A percentile compares a stretch with the other conserved stretches of the same genome.
Evolutionary conservation across 2,888 invertebrate genomes (phyloP).

Genomic region (Ormyrus rosae): DNA sequence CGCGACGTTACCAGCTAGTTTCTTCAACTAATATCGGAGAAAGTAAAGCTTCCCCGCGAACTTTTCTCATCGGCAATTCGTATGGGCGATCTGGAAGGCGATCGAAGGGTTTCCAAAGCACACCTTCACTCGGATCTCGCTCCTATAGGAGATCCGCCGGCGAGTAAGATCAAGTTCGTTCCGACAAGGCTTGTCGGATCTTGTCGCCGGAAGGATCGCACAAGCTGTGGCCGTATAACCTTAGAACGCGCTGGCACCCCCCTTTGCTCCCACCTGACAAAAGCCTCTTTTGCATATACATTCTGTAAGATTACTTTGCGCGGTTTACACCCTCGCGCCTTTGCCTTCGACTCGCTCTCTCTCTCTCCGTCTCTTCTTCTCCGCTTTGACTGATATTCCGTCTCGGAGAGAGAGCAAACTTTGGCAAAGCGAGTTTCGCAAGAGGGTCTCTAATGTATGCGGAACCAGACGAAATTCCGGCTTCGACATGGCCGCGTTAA

Average conservation of each 20-base stretch:
- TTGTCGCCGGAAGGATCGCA: conserved; percentile 68
- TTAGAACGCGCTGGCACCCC: conserved; percentile 27
- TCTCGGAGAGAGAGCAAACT: conserved; percentile 65
- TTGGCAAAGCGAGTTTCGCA: conserved; percentile 58
- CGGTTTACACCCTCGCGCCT: conserved; percentile 69
- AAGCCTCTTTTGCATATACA: conserved; percentile 76
- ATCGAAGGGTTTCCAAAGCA: conserved; percentile 6
- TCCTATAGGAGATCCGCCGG: neutral
- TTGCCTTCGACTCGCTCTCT: conserved; percentile 56
- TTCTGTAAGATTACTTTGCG: conserved; percentile 76
- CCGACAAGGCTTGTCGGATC: conserved; percentile 69
- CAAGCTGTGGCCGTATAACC: conserved; percentile 71
- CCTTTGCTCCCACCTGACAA: conserved; percentile 56
- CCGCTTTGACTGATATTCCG: conserved; percentile 56
- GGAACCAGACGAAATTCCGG: conserved; percentile 72
- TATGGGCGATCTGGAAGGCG: neutral
- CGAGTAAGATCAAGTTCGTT: conserved; percentile 45
- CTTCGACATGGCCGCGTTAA: conserved; percentile 65
- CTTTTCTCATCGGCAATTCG: neutral
- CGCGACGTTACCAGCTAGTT: too few species aligned
- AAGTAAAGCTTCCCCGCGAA: neutral
- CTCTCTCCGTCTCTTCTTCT: conserved; percentile 60
- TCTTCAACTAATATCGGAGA: neutral
- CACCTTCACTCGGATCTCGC: neutral
- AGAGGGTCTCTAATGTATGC: conserved; percentile 72